Percentiles rank a stretch among this genome's conserved stretches.
Conservation (phyloP, 2,888 invertebrate species). For the Oscheius sp. region DNA sequence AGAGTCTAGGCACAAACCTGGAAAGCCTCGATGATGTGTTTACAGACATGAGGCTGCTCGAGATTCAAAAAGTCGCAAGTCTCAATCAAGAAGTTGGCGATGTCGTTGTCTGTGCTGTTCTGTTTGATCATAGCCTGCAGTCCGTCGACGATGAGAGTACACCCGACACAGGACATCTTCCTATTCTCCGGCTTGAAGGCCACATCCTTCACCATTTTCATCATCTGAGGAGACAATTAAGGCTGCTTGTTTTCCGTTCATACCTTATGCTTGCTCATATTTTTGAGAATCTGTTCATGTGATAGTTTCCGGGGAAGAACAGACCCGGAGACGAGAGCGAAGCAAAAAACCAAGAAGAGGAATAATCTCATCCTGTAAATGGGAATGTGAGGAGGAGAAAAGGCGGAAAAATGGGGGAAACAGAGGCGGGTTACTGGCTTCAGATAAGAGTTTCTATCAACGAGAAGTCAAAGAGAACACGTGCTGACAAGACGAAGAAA, state of each 20-base stretch:
- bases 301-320: slow-evolving; percentile 11
- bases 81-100: slow-evolving; percentile 48
- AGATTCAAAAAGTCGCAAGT: slow-evolving; percentile 52
- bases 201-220: slow-evolving; percentile 44
- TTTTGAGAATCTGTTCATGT: slow-evolving; percentile 2
- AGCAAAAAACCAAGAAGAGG: background rate
- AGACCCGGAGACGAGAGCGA: background rate
- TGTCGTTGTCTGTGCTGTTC: slow-evolving; percentile 57
- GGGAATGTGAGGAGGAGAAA: too few relatives aligned
- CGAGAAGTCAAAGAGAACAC: too few relatives aligned
- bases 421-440: slow-evolving; percentile 15
- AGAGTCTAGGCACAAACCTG: slow-evolving; percentile 47
- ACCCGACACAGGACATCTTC: slow-evolving; percentile 53
- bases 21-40: slow-evolving; percentile 60
- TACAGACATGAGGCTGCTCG: slow-evolving; percentile 62
- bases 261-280: slow-evolving; percentile 28
- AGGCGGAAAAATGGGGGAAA: background rate
- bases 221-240: slow-evolving; percentile 40
- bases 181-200: slow-evolving; percentile 48
- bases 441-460: too few relatives aligned
- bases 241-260: background rate
- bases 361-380: slow-evolving; percentile 9
- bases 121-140: slow-evolving; percentile 46
- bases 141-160: slow-evolving; percentile 58
- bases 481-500: too few relatives aligned